phyloP scores from a whole-genome alignment of 2,113 vertebrate species.

The Tenebrosternarchus preto region DNA sequence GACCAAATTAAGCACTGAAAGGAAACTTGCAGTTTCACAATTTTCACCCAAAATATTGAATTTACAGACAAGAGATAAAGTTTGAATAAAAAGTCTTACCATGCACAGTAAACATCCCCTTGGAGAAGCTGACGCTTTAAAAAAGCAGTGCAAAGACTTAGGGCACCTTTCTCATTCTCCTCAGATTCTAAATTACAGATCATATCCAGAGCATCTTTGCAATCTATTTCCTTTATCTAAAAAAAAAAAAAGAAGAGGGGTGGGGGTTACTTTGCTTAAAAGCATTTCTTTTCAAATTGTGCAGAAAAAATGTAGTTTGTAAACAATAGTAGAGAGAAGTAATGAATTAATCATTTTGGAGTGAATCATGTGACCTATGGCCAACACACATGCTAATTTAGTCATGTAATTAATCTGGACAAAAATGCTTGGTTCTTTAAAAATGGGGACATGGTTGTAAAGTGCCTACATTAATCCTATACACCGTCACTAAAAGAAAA shows the following conservation, averaged over 20 bases:
- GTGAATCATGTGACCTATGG: too few relatives aligned
- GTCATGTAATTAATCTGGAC: not conserved
- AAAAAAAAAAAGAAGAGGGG: slow-evolving; percentile 8
- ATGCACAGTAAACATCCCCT: slow-evolving; percentile 98
- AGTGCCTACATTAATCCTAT: not conserved
- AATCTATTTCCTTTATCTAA: slow-evolving; percentile 94
- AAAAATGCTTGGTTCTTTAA: not conserved
- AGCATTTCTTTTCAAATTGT: not conserved
- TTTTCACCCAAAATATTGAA: too few relatives aligned
- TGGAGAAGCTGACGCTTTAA: slow-evolving; percentile 94
- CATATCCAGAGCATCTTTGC: slow-evolving; percentile 99
- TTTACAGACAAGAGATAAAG: not conserved
- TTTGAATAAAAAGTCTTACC: slow-evolving; percentile 75
- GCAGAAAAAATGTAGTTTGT: too few relatives aligned
- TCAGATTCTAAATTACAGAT: slow-evolving; percentile 99
- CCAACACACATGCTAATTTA: not conserved
- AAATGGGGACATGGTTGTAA: too few relatives aligned
- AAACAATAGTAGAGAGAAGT: too few relatives aligned
- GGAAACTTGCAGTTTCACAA: too few relatives aligned
- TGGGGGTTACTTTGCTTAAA: not conserved
- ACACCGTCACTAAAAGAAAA: too few relatives aligned
- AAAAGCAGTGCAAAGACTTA: slow-evolving; percentile 93
- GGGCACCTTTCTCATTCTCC: slow-evolving; percentile 93
- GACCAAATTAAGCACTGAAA: too few relatives aligned
- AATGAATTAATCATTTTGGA: too few relatives aligned